Evolutionary conservation across 2,888 invertebrate species (phyloP).

Genomic region (Cephus pygmeus): DNA sequence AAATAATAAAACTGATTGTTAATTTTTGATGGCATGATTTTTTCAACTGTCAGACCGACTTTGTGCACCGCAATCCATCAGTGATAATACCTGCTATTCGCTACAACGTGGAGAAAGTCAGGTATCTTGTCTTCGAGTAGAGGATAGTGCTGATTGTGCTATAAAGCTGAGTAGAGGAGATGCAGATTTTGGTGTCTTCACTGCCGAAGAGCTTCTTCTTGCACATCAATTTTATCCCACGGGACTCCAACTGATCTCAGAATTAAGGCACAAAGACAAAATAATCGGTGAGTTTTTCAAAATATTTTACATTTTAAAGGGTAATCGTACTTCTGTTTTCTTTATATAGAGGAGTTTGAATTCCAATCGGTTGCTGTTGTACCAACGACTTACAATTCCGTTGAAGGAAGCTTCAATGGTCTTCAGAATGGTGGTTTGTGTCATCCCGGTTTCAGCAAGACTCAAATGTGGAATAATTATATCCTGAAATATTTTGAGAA

Average conservation of each 20-base stretch:
- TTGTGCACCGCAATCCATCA: slow-evolving; percentile 35
- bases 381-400: slow-evolving; percentile 59
- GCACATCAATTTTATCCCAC: slow-evolving; percentile 58
- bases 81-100: slow-evolving; percentile 27
- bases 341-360: slow-evolving; percentile 66
- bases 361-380: slow-evolving; percentile 75
- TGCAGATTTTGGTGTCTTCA: slow-evolving; percentile 72
- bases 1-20: not conserved
- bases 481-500: slow-evolving; percentile 73
- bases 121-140: slow-evolving; percentile 44
- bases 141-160: slow-evolving; percentile 72
- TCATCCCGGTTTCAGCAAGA: slow-evolving; percentile 73
- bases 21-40: not conserved
- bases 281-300: slow-evolving; percentile 56
- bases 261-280: slow-evolving; percentile 48
- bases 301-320: not conserved
- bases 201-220: slow-evolving; percentile 73
- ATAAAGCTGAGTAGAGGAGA: slow-evolving; percentile 68
- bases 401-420: slow-evolving; percentile 65
- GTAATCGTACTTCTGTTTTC: slow-evolving; percentile 8
- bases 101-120: slow-evolving; percentile 35
- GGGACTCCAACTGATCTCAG: slow-evolving; percentile 44
- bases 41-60: slow-evolving; percentile 36
- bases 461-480: slow-evolving; percentile 71
- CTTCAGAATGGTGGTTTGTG: slow-evolving; percentile 71